phyloP scores from a whole-genome alignment of 2,113 vertebrate genomes.

The Clarias magur region DNA sequence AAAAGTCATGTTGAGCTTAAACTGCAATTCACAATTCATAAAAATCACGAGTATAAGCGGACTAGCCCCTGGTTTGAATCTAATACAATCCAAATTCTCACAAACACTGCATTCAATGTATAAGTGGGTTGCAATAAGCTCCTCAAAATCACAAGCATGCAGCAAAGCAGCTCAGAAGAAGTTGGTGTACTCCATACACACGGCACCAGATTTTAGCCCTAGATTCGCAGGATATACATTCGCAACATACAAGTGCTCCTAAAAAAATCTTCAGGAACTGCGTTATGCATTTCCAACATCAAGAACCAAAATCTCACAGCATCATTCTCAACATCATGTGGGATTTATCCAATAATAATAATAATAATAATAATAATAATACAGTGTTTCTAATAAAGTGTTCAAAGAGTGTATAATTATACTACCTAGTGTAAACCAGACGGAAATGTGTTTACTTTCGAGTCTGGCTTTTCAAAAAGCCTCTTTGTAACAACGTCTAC shows the following conservation, averaged over 20 bases:
- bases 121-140: not conserved
- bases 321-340: no score
- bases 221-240: no score
- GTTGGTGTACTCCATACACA: not conserved
- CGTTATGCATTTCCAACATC: no score
- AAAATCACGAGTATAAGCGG: not conserved
- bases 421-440: no score
- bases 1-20: not conserved
- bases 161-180: not conserved
- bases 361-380: no score
- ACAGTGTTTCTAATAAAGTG: no score
- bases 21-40: not conserved
- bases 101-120: not conserved
- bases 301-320: no score
- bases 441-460: not conserved
- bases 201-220: not conserved
- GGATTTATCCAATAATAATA: not conserved
- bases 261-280: no score
- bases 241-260: no score
- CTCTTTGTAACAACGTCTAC: not conserved
- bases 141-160: conserved; percentile 23
- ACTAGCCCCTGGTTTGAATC: not conserved
- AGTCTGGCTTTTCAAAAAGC: not conserved
- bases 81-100: conserved; percentile 10
- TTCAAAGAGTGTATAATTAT: no score